A percentile compares a stretch with the other conserved stretches of the same genome.
Conservation (phyloP, 2,797 vertebrate genomes). For the Toxotes lorentzi region DNA sequence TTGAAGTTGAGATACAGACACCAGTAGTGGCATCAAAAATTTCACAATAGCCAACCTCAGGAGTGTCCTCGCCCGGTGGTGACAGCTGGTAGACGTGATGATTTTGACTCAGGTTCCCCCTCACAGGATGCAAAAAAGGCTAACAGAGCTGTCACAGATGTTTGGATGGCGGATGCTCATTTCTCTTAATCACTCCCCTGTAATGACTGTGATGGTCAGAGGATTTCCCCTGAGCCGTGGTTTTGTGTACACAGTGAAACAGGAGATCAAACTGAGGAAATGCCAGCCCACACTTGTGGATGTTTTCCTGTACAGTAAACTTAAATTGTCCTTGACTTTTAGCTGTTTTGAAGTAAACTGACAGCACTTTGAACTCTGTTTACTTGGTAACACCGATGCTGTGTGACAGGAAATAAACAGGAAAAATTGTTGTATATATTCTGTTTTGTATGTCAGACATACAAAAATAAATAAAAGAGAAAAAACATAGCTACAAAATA, state of each 20-base stretch:
- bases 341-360: neutral
- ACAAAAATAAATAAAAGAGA: too few relatives aligned
- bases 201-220: conserved; percentile 57
- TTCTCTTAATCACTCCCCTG: conserved; percentile 62
- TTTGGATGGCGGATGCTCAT: conserved; percentile 56
- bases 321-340: neutral
- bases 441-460: neutral
- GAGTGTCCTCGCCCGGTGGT: conserved; percentile 7
- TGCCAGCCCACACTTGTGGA: neutral
- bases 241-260: conserved; percentile 5
- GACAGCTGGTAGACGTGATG: conserved; percentile 69
- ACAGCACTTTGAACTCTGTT: neutral
- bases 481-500: neutral
- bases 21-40: neutral
- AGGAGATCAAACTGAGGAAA: conserved; percentile 11
- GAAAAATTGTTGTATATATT: neutral
- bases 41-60: neutral
- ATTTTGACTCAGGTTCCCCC: conserved; percentile 61
- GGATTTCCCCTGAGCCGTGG: conserved; percentile 50
- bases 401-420: neutral
- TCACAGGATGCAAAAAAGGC: conserved; percentile 46
- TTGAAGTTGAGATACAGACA: neutral
- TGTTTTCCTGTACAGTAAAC: neutral
- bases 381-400: neutral
- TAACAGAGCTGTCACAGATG: conserved; percentile 65